Percentiles rank a stretch among this genome's conserved stretches.
phyloP scores from a whole-genome alignment of 2,888 invertebrate genomes.

The Lampropteryx suffumata region DNA sequence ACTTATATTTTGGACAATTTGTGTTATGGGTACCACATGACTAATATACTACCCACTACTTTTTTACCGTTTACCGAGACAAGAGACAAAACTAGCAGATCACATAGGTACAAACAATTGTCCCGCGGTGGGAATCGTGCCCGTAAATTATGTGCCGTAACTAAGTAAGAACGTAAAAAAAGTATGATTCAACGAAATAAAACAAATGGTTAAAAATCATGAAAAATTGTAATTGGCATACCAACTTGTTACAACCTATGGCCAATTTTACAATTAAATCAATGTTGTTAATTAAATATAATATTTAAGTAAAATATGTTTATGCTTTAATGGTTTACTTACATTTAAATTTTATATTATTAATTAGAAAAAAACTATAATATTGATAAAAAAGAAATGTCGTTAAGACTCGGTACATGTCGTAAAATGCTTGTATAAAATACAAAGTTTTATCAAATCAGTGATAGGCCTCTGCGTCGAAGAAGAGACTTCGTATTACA shows the following conservation, averaged over 20 bases:
- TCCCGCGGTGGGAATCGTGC: too few species aligned
- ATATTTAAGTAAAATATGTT: conserved; percentile 83
- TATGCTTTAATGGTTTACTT: conserved; percentile 82
- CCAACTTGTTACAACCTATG: conserved; percentile 82
- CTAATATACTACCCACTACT: too few species aligned
- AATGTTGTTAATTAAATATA: conserved; percentile 83
- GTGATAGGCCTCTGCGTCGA: conserved; percentile 47
- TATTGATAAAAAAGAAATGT: conserved; percentile 69
- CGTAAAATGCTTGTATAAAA: conserved; percentile 66
- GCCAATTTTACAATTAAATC: conserved; percentile 81
- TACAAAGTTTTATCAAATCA: conserved; percentile 49
- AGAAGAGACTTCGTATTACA: conserved; percentile 41
- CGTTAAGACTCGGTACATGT: conserved; percentile 72
- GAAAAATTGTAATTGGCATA: conserved; percentile 83
- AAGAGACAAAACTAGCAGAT: too few species aligned
- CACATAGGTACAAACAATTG: too few species aligned
- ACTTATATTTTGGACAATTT: too few species aligned
- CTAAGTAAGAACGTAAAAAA: too few species aligned
- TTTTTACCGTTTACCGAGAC: too few species aligned
- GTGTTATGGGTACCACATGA: too few species aligned
- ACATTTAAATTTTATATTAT: conserved; percentile 81
- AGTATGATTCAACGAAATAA: conserved; percentile 46
- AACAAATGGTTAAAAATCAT: conserved; percentile 76
- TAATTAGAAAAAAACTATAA: conserved; percentile 72
- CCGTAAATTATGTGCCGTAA: too few species aligned